Conservation (phyloP, 2,888 invertebrate species). For the Cheilosia impressa region DNA sequence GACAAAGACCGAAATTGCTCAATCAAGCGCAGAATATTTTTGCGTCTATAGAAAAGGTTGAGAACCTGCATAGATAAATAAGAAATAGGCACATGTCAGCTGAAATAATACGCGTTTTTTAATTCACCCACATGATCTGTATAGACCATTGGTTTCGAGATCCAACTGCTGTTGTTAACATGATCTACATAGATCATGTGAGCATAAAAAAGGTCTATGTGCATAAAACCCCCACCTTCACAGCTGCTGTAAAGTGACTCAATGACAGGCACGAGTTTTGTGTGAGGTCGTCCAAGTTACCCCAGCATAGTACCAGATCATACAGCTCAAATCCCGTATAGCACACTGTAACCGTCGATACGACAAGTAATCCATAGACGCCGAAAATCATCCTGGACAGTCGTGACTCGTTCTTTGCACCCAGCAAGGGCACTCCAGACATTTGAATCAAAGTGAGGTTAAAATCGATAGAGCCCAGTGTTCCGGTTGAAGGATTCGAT, state of each 20-base stretch:
- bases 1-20: constrained; percentile 62
- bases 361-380: constrained; percentile 55
- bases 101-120: background rate
- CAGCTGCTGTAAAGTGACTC: constrained; percentile 67
- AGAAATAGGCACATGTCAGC: background rate
- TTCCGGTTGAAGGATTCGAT: constrained; percentile 77
- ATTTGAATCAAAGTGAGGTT: constrained; percentile 78
- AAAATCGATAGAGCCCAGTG: constrained; percentile 78
- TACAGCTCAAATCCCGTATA: constrained; percentile 75
- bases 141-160: no score
- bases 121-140: no score
- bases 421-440: constrained; percentile 77
- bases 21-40: constrained; percentile 59
- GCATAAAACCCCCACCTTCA: background rate
- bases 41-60: constrained; percentile 75
- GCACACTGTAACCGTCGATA: constrained; percentile 34
- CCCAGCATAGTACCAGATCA: constrained; percentile 67
- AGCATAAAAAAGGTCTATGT: no score
- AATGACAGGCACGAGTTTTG: constrained; percentile 76
- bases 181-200: no score
- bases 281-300: constrained; percentile 71
- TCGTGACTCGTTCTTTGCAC: constrained; percentile 75
- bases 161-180: no score
- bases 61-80: constrained; percentile 59
- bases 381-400: constrained; percentile 37